phyloP scores from a whole-genome alignment of 2,888 invertebrate genomes.

The Lasioglossum morio region DNA sequence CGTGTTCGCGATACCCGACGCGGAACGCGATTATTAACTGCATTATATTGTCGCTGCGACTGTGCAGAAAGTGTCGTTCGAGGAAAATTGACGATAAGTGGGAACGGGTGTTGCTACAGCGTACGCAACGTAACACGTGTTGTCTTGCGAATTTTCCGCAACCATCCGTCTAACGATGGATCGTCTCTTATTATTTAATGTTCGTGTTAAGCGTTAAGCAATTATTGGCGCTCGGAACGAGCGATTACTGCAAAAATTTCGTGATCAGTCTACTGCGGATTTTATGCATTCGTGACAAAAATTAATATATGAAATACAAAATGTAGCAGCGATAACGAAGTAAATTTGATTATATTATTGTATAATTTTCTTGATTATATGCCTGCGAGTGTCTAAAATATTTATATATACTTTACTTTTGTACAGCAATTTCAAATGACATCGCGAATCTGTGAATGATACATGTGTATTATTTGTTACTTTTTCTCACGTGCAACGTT shows the following conservation, averaged over 20 bases:
- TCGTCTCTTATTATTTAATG: not conserved
- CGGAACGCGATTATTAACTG: constrained; percentile 48
- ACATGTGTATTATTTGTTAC: not conserved
- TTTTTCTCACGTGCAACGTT: not conserved
- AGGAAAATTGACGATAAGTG: constrained; percentile 14
- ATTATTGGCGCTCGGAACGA: not conserved
- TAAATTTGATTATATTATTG: too few relatives aligned
- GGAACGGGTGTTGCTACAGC: not conserved
- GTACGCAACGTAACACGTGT: not conserved
- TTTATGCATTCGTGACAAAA: too few relatives aligned
- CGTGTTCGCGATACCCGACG: constrained; percentile 39
- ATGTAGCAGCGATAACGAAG: too few relatives aligned
- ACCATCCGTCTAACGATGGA: not conserved
- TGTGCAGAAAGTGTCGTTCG: constrained; percentile 15
- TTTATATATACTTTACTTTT: too few relatives aligned
- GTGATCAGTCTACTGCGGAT: not conserved
- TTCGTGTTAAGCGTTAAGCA: not conserved
- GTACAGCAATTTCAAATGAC: not conserved
- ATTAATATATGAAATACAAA: too few relatives aligned
- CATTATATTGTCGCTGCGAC: constrained; percentile 24
- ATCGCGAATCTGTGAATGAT: not conserved
- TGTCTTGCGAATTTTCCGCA: not conserved
- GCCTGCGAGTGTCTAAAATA: too few relatives aligned
- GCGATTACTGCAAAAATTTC: not conserved
- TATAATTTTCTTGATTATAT: too few relatives aligned